These are phyloP conservation scores for Branchellion lobata DNA, from an alignment of 2,888 invertebrate genomes.

Conservation along the genomic window DNA sequence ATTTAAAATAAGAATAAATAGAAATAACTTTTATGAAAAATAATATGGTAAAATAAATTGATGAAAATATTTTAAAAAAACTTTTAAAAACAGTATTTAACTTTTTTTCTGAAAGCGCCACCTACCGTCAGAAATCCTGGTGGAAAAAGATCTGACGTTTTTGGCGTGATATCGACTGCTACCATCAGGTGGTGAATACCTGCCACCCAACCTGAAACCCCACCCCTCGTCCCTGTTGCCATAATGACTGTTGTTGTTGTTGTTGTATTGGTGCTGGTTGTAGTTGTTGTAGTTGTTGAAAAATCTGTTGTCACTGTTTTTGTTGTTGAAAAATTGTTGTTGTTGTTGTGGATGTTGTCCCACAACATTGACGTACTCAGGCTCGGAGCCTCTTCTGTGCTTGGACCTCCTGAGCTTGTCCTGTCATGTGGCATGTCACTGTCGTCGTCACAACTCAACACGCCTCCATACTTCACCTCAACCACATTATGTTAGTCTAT, in stretches of 20 bases:
- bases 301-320: neutral
- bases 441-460: neutral
- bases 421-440: neutral
- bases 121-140: slow-evolving; percentile 33
- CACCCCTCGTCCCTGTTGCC: neutral
- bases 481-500: too few relatives aligned
- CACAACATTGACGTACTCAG: slow-evolving; percentile 58
- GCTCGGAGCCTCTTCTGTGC: slow-evolving; percentile 54
- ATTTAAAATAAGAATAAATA: too few relatives aligned
- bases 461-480: too few relatives aligned
- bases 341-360: slow-evolving; percentile 24
- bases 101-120: too few relatives aligned
- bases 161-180: neutral
- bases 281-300: slow-evolving; percentile 28
- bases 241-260: neutral
- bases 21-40: too few relatives aligned
- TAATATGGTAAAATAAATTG: too few relatives aligned
- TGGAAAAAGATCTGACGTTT: slow-evolving; percentile 4
- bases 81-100: too few relatives aligned
- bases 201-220: slow-evolving; percentile 21
- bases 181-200: slow-evolving; percentile 35
- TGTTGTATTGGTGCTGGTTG: neutral
- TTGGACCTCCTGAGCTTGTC: slow-evolving; percentile 39
- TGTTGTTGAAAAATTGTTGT: neutral
- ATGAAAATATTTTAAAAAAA: too few relatives aligned